Evolutionary conservation across 2,888 invertebrate species (phyloP).

Genomic region (Yponomeuta cagnagella): DNA sequence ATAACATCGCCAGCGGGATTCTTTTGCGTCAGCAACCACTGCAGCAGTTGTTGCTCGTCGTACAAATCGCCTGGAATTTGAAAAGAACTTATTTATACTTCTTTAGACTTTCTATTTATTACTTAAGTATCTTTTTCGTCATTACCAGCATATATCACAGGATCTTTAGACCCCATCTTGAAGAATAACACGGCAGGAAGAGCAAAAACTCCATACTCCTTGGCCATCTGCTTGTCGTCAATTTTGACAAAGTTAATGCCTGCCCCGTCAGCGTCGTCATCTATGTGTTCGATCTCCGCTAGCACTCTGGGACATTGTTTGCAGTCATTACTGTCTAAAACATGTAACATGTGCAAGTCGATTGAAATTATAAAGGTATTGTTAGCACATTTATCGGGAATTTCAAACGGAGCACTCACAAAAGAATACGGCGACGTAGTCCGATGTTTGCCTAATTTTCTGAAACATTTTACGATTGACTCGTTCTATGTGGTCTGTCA

Average conservation of each 20-base stretch:
- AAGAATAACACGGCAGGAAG: slow-evolving; percentile 94
- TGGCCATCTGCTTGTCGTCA: slow-evolving; percentile 90
- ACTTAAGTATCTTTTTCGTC: neutral
- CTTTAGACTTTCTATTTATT: neutral
- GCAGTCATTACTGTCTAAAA: slow-evolving; percentile 95
- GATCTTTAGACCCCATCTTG: slow-evolving; percentile 89
- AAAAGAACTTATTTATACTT: slow-evolving; percentile 20
- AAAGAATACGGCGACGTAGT: slow-evolving; percentile 94
- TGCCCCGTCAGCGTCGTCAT: slow-evolving; percentile 92
- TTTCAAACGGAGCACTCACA: slow-evolving; percentile 79
- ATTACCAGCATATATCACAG: slow-evolving; percentile 91
- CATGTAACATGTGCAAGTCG: slow-evolving; percentile 68
- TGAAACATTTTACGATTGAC: slow-evolving; percentile 96
- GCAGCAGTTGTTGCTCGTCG: slow-evolving; percentile 90
- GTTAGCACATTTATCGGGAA: slow-evolving; percentile 14
- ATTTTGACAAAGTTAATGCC: slow-evolving; percentile 96
- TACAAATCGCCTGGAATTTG: slow-evolving; percentile 82
- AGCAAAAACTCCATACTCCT: slow-evolving; percentile 92
- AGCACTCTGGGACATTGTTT: slow-evolving; percentile 94
- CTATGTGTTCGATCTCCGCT: slow-evolving; percentile 92
- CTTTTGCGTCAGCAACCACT: slow-evolving; percentile 93
- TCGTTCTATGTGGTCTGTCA: slow-evolving; percentile 93
- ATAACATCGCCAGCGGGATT: slow-evolving; percentile 94
- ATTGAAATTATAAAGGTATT: slow-evolving; percentile 38
- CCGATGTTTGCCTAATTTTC: slow-evolving; percentile 90